A percentile compares a stretch with the other conserved stretches of the same genome.
These are phyloP conservation scores for Hyaena hyaena DNA, from an alignment of 2,113 vertebrate genomes.

Conservation along the genomic window DNA sequence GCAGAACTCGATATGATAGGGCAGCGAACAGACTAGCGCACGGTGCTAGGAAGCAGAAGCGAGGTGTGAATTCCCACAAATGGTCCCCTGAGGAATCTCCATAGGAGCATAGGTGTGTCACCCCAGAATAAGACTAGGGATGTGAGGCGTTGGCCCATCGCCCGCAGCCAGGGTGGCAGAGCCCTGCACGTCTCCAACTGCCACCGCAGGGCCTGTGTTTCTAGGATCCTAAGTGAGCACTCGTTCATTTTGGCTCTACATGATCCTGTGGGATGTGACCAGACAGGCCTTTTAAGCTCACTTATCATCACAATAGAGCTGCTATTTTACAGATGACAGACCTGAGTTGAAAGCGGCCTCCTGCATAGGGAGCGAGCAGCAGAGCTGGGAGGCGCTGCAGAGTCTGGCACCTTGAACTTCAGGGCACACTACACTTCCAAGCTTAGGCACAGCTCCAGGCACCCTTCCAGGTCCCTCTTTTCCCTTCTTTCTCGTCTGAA, in stretches of 20 bases:
- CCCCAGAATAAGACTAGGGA: neutral
- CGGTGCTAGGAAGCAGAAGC: neutral
- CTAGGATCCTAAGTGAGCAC: neutral
- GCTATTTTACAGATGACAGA: neutral
- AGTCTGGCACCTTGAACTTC: neutral
- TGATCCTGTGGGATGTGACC: neutral
- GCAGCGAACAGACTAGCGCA: neutral
- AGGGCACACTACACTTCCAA: neutral
- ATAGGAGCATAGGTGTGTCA: neutral
- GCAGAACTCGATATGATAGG: neutral
- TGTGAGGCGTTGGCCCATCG: fast-evolving
- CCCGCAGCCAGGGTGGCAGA: fast-evolving
- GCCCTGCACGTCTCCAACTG: neutral
- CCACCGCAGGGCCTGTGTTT: neutral
- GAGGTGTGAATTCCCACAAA: too few relatives aligned
- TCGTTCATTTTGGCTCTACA: neutral
- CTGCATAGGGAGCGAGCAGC: neutral
- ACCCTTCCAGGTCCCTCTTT: too few relatives aligned
- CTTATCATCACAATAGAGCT: neutral
- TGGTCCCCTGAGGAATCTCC: fast-evolving
- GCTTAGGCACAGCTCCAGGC: too few relatives aligned
- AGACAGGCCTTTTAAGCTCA: neutral
- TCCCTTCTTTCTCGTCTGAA: neutral
- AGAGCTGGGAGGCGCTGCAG: neutral
- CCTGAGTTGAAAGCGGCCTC: neutral